A percentile compares a stretch with the other conserved stretches of the same genome.
These are phyloP conservation scores for Ceryle rudis DNA, from an alignment of 2,797 vertebrate genomes.

Conservation along the genomic window DNA sequence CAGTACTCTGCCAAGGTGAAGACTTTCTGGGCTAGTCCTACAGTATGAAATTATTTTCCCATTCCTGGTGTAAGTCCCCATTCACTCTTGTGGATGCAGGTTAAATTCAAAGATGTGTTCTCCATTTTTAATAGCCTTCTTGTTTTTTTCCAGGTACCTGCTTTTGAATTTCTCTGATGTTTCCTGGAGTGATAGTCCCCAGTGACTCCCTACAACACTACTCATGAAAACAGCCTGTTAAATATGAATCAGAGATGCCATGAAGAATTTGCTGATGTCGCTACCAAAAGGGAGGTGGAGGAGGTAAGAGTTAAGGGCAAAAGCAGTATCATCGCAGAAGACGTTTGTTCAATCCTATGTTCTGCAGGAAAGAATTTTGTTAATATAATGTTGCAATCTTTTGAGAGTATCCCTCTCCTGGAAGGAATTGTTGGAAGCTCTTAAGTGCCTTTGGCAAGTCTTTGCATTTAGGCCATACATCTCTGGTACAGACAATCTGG, in stretches of 20 bases:
- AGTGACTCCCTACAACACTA: not conserved
- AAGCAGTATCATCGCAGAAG: not conserved
- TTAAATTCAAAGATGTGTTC: conserved; percentile 7
- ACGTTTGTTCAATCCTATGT: not conserved
- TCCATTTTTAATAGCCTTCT: conserved; percentile 26
- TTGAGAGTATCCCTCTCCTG: not conserved
- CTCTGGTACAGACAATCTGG: not conserved
- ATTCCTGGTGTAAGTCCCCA: not conserved
- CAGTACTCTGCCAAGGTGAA: not conserved
- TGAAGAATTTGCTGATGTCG: not conserved
- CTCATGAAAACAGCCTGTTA: conserved; percentile 27
- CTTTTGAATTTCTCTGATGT: not conserved
- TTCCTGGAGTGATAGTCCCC: conserved; percentile 1
- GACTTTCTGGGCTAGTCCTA: not conserved
- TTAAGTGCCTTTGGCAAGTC: not conserved
- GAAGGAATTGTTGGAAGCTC: not conserved
- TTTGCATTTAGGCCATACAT: not conserved
- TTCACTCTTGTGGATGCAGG: not conserved
- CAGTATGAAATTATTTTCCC: conserved; percentile 9
- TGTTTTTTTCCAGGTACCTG: conserved; percentile 9
- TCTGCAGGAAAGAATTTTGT: not conserved
- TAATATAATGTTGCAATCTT: not conserved
- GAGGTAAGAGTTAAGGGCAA: not conserved
- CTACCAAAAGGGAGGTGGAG: conserved; percentile 31
- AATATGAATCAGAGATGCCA: conserved; percentile 48